Conservation (phyloP, 2,888 invertebrate genomes). For the Hyposoter dolosus region DNA sequence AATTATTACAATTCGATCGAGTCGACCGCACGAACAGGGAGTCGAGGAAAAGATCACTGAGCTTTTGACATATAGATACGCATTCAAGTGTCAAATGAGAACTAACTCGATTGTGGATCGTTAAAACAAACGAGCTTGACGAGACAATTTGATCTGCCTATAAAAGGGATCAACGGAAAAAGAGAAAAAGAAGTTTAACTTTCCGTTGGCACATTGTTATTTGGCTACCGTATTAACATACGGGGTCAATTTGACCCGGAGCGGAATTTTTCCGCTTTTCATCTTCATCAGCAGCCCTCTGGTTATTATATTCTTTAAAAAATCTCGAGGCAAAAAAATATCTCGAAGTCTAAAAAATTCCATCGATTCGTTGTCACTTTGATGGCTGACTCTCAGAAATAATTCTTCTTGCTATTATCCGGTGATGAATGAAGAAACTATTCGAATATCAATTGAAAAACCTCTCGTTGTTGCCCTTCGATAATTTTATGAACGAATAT, state of each 20-base stretch:
- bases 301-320: not conserved
- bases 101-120: conserved; percentile 67
- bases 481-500: not conserved
- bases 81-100: conserved; percentile 15
- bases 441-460: not conserved
- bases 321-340: not conserved
- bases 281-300: too few species aligned
- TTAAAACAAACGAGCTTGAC: conserved; percentile 58
- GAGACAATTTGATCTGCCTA: conserved; percentile 63
- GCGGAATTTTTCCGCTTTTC: too few species aligned
- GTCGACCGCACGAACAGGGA: conserved; percentile 17
- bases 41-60: conserved; percentile 6
- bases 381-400: not conserved
- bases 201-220: not conserved
- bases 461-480: not conserved
- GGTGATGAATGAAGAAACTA: not conserved
- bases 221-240: not conserved
- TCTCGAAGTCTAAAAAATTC: not conserved
- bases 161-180: conserved; percentile 7
- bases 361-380: not conserved
- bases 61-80: conserved; percentile 22
- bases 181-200: not conserved
- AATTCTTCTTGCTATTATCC: not conserved
- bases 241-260: not conserved
- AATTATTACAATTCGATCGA: conserved; percentile 47